These are phyloP conservation scores for Drosophila greeni DNA, from an alignment of 2,888 invertebrate genomes.

Conservation along the genomic window DNA sequence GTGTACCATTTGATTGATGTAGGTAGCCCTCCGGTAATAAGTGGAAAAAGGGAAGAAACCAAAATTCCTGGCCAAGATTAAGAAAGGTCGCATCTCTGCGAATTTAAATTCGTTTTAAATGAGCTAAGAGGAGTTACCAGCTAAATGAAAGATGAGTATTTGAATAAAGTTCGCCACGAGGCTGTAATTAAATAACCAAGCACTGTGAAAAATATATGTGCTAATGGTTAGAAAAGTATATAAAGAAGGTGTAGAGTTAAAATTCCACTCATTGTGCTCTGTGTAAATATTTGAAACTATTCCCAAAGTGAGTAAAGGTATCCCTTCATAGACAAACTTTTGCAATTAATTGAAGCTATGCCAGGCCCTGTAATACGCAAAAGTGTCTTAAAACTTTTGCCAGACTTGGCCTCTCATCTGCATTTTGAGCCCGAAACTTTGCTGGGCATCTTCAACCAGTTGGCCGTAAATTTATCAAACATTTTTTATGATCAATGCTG, in stretches of 20 bases:
- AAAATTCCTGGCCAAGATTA: slow-evolving; percentile 9
- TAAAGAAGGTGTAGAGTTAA: too few relatives aligned
- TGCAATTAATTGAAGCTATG: slow-evolving; percentile 21
- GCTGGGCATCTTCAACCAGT: background rate
- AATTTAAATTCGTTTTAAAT: slow-evolving; percentile 25
- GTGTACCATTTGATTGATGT: slow-evolving; percentile 42
- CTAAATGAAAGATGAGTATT: slow-evolving; percentile 3
- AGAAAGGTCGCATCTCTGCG: slow-evolving; percentile 9
- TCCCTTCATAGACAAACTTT: slow-evolving; percentile 7
- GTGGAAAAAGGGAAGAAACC: slow-evolving; percentile 20
- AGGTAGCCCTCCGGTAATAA: slow-evolving; percentile 22
- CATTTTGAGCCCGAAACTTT: slow-evolving; percentile 18
- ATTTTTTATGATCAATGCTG: slow-evolving; percentile 61
- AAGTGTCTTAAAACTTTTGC: slow-evolving; percentile 17
- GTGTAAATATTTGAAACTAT: slow-evolving; percentile 14
- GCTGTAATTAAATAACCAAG: background rate
- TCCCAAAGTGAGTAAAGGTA: background rate
- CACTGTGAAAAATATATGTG: background rate
- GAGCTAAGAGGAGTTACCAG: slow-evolving; percentile 4
- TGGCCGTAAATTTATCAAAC: slow-evolving; percentile 30
- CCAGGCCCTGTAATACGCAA: slow-evolving; percentile 9
- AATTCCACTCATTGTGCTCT: background rate
- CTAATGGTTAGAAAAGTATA: background rate
- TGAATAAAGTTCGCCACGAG: slow-evolving; percentile 1
- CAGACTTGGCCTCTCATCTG: slow-evolving; percentile 14